Evolutionary conservation across 2,888 invertebrate species (phyloP).

Genomic region (Zhuqinia jingwanae): DNA sequence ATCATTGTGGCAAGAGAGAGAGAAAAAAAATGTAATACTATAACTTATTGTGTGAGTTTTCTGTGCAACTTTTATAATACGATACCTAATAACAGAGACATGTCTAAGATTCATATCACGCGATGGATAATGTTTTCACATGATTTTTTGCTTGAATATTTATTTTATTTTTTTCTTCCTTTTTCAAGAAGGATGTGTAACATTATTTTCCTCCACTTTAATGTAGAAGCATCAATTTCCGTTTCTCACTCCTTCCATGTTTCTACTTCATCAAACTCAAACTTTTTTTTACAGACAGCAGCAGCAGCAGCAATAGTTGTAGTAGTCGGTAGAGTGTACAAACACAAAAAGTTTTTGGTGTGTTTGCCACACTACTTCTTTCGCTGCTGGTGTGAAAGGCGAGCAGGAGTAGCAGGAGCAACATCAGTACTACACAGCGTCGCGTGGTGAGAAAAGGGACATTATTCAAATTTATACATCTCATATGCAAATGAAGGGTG

Average conservation of each 20-base stretch:
- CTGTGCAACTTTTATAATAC: no score
- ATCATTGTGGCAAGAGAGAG: constrained; percentile 35
- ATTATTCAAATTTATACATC: constrained; percentile 71
- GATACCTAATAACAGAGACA: no score
- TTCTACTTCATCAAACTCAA: constrained; percentile 24
- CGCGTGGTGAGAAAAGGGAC: constrained; percentile 46
- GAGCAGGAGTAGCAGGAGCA: neutral
- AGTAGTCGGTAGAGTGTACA: no score
- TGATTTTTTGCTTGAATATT: constrained; percentile 63
- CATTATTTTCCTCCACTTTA: constrained; percentile 57
- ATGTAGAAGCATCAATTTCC: constrained; percentile 70
- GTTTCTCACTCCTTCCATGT: constrained; percentile 48
- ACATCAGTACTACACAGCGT: neutral
- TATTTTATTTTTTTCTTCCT: constrained; percentile 38
- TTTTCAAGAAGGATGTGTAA: constrained; percentile 38
- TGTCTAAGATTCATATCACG: constrained; percentile 53
- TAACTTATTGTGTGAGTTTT: no score
- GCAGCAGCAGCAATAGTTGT: neutral
- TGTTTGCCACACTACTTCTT: no score
- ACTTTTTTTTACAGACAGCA: no score
- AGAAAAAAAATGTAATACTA: no score
- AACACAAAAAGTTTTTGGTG: neutral
- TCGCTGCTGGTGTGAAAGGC: neutral
- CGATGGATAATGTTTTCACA: constrained; percentile 70
- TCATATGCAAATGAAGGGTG: constrained; percentile 67